Evolutionary conservation across 2,888 invertebrate genomes (phyloP).

Genomic region (Acleris cristana): DNA sequence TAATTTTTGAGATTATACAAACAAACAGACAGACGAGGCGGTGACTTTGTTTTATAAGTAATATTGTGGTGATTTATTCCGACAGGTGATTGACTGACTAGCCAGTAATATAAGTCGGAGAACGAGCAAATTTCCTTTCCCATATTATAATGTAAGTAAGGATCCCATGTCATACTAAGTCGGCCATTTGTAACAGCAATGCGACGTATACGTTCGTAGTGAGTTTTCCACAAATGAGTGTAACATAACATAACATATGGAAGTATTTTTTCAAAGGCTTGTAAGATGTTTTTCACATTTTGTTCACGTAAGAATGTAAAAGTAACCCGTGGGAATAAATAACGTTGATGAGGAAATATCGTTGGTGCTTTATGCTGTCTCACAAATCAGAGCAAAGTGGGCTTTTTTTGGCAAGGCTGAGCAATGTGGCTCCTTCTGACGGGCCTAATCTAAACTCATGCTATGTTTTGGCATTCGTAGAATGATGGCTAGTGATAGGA

Average conservation of each 20-base stretch:
- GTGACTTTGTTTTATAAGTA: no score
- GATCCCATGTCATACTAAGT: constrained; percentile 44
- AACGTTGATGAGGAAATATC: constrained; percentile 68
- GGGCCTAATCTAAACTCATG: constrained; percentile 48
- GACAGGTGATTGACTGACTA: constrained; percentile 15
- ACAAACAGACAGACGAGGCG: no score
- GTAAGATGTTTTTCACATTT: constrained; percentile 60
- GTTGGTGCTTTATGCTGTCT: constrained; percentile 58
- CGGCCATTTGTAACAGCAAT: constrained; percentile 49
- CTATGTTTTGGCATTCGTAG: constrained; percentile 4
- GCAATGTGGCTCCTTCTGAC: constrained; percentile 56
- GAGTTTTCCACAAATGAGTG: constrained; percentile 49
- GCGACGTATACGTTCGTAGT: constrained; percentile 51
- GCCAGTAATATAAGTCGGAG: neutral
- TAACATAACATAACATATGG: constrained; percentile 64
- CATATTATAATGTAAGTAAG: constrained; percentile 32
- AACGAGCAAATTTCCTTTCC: constrained; percentile 12
- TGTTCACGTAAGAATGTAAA: constrained; percentile 66
- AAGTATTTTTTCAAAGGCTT: constrained; percentile 65
- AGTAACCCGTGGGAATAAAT: constrained; percentile 68
- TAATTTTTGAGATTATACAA: no score
- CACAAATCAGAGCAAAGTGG: constrained; percentile 65
- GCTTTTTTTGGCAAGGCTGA: constrained; percentile 51
- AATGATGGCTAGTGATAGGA: constrained; percentile 1
- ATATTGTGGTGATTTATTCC: neutral